Conservation (phyloP, 1,140 invertebrate genomes). For the Sminthurides bifidus region DNA sequence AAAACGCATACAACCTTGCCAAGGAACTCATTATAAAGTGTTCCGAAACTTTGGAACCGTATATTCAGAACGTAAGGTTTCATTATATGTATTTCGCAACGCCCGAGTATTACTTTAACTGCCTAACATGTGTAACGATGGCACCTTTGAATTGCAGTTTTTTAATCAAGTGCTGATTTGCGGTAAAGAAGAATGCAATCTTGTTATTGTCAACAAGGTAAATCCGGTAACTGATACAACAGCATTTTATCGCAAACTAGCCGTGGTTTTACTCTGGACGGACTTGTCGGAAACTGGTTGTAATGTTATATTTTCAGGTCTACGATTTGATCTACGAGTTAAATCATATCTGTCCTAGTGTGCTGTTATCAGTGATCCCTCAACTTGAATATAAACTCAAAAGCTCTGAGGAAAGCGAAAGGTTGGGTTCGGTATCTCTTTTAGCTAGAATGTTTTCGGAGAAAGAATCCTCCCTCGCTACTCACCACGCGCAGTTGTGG, state of each 20-base stretch:
- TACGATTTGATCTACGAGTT: slow-evolving; percentile 95
- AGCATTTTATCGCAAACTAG: neutral
- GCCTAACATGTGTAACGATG: neutral
- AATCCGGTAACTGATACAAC: neutral
- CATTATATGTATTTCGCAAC: neutral
- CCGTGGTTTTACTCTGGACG: neutral
- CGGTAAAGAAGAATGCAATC: slow-evolving; percentile 71
- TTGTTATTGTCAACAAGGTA: slow-evolving; percentile 64
- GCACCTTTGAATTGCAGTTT: slow-evolving; percentile 51
- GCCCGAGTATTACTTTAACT: neutral
- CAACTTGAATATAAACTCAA: slow-evolving; percentile 88
- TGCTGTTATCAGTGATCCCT: slow-evolving; percentile 77
- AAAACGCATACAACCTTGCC: slow-evolving; percentile 78
- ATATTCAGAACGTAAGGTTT: slow-evolving; percentile 72
- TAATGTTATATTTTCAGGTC: slow-evolving; percentile 36
- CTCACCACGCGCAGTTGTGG: slow-evolving; percentile 73
- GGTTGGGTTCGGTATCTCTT: slow-evolving; percentile 72
- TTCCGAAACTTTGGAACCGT: slow-evolving; percentile 79
- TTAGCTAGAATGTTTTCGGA: slow-evolving; percentile 95
- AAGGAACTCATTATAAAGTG: slow-evolving; percentile 85
- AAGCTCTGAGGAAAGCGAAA: slow-evolving; percentile 71
- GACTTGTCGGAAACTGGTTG: neutral
- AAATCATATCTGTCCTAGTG: slow-evolving; percentile 80
- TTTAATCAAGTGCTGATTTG: slow-evolving; percentile 89
- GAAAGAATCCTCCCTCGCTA: slow-evolving; percentile 76